Evolutionary conservation across 2,888 invertebrate genomes (phyloP), one percentile per base, ranked within the genome.

Genomic region (Macrophya alboannulata): DNA sequence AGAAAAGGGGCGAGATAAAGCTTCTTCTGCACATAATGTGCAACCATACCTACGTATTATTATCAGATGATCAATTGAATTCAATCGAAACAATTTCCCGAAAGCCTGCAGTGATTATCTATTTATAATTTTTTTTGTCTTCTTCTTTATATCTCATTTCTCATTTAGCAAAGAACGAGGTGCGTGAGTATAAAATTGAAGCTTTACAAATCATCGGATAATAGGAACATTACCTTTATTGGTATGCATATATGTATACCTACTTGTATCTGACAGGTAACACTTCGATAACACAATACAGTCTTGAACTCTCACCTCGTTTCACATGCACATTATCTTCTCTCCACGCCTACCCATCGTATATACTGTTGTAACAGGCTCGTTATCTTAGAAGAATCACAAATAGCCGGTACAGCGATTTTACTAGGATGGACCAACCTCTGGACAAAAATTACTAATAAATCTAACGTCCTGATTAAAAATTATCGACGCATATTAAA

Each of bases 231-330:
- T 74, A 45, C 43, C 40, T 45, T 25, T 25, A 62, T 43, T 15
- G 55, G 37, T 77, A 77, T 81, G 17, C 10, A n/a, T 59, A n/a
- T n/a, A n/a, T n/a, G n/a, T n/a, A 37, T 55, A 40, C 25, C 15
- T 68, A 4, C 48, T 48, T 48, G 48, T 48, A 48, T 3, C 48
- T 48, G 25, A 31, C 59, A 62, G 43, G 62, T 81, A 81, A 81
- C 43, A 62, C 81, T 31, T 81, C 43, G 81, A 81, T 81, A 81
- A 15, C 62, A 81, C 21, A 62, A 81, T 81, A 81, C 62, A 43
- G 15, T 62, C 43, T 40, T 62, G 81, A 81, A 62, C 81, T 62
- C 62, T 81, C 62, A 59, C 81, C 81, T 62, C 81, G 62, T 81
- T 81, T 81, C 62, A 62, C 62, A 77, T 37, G 77, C 37, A 77